Conservation (phyloP, 2,113 vertebrate genomes). For the rabbit (Oryctolagus cuniculus) region DNA sequence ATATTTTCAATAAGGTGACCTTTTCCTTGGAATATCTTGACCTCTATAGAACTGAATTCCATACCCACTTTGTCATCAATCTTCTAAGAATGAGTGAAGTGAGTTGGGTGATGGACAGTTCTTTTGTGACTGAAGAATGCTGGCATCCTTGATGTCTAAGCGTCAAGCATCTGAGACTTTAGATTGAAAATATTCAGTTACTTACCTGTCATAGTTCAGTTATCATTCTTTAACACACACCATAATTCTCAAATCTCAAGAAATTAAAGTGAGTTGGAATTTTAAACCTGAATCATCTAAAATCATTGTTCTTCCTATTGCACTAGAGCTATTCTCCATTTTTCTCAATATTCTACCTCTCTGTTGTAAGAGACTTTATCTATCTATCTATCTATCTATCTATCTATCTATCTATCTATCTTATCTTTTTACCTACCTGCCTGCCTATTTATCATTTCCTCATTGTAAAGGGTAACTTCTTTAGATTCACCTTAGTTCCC, state of each 20-base stretch:
- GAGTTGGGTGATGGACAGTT: background rate
- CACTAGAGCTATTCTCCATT: background rate
- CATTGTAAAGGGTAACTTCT: background rate
- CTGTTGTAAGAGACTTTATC: background rate
- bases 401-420: background rate
- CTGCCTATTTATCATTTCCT: background rate
- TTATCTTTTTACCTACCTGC: background rate
- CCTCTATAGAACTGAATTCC: background rate
- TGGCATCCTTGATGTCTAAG: background rate
- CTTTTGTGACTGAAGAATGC: background rate
- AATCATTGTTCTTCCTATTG: background rate
- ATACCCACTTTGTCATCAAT: background rate
- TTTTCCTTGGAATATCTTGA: background rate
- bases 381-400: background rate
- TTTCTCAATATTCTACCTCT: background rate
- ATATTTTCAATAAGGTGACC: background rate
- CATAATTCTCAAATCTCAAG: constrained; percentile 33
- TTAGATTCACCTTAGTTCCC: background rate
- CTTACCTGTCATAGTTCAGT: background rate
- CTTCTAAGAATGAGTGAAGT: background rate
- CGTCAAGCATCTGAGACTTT: constrained; percentile 25
- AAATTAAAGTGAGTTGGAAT: background rate
- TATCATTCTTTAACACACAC: background rate
- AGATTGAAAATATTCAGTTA: background rate
- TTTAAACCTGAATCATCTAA: constrained; percentile 2